phyloP scores from a whole-genome alignment of 1,140 invertebrate species.

The Oppia nitens region DNA sequence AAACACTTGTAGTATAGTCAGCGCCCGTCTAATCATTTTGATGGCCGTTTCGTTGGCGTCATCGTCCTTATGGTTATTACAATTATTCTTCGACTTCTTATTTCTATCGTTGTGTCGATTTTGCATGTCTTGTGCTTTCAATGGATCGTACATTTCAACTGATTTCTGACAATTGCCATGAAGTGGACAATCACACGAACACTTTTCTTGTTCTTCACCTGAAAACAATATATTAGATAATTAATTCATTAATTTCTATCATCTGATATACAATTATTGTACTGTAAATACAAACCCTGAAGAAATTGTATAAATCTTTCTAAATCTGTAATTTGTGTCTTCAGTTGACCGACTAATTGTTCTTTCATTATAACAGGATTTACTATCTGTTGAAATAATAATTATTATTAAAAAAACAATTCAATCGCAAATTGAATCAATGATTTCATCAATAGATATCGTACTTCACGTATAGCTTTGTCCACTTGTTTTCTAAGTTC shows the following conservation, averaged over 20 bases:
- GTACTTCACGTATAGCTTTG: constrained; percentile 47
- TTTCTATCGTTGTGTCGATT: not conserved
- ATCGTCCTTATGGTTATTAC: not conserved
- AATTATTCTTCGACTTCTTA: not conserved
- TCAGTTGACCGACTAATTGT: constrained; percentile 78
- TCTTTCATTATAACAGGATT: constrained; percentile 92
- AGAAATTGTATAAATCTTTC: constrained; percentile 93
- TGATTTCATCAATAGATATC: not conserved
- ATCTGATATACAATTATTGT: not conserved
- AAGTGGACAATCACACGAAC: constrained; percentile 44
- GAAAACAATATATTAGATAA: too few species aligned
- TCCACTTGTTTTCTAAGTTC: constrained; percentile 62
- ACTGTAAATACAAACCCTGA: constrained; percentile 35
- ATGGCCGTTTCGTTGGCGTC: constrained; percentile 34
- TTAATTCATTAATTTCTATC: not conserved
- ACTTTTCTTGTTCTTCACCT: constrained; percentile 27
- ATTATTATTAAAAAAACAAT: constrained; percentile 24
- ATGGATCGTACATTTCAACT: not conserved
- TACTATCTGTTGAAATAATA: too few species aligned
- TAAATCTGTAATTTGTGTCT: constrained; percentile 89
- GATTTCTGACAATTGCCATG: constrained; percentile 29
- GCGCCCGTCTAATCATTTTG: constrained; percentile 60
- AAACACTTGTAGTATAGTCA: constrained; percentile 76
- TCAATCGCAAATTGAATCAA: not conserved
- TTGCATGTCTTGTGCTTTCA: not conserved